Percentiles rank a stretch among this genome's conserved stretches.
These are phyloP conservation scores for Hippolais icterina DNA, from an alignment of 2,113 vertebrate genomes.

Conservation along the genomic window DNA sequence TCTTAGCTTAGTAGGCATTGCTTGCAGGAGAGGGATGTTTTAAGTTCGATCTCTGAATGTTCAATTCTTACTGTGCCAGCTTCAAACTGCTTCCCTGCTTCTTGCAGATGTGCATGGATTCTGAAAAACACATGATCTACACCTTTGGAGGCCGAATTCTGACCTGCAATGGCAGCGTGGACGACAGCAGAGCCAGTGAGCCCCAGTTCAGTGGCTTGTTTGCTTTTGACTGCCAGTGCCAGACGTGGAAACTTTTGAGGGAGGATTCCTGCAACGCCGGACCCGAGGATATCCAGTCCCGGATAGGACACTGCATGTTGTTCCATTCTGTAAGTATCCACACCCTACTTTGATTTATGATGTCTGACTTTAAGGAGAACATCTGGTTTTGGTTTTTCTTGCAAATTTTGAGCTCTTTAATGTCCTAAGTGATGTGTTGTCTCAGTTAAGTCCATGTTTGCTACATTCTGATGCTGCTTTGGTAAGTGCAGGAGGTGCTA, in stretches of 20 bases:
- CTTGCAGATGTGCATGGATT: conserved; percentile 98
- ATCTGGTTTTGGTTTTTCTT: not conserved
- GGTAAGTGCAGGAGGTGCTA: not conserved
- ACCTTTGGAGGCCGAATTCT: conserved; percentile 96
- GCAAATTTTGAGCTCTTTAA: not conserved
- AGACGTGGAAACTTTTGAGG: conserved; percentile 90
- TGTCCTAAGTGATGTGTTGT: not conserved
- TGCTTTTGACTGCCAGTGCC: conserved; percentile 90
- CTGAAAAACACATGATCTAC: conserved; percentile 99
- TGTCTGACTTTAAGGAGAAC: not conserved
- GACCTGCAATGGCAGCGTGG: conserved; percentile 93
- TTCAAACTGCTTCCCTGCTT: not conserved
- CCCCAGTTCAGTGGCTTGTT: conserved; percentile 97
- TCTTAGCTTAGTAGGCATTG: not conserved
- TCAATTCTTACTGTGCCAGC: not conserved
- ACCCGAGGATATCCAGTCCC: conserved; percentile 95
- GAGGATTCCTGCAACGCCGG: conserved; percentile 98
- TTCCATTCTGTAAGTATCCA: conserved; percentile 87
- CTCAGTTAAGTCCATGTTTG: not conserved
- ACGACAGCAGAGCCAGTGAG: conserved; percentile 93
- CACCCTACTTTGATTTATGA: not conserved
- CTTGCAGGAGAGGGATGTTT: not conserved
- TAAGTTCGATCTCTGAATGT: not conserved
- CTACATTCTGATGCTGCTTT: not conserved
- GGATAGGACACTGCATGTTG: conserved; percentile 99